Evolutionary conservation across 1,140 invertebrate species (phyloP).

Genomic region (Galleria mellonella): DNA sequence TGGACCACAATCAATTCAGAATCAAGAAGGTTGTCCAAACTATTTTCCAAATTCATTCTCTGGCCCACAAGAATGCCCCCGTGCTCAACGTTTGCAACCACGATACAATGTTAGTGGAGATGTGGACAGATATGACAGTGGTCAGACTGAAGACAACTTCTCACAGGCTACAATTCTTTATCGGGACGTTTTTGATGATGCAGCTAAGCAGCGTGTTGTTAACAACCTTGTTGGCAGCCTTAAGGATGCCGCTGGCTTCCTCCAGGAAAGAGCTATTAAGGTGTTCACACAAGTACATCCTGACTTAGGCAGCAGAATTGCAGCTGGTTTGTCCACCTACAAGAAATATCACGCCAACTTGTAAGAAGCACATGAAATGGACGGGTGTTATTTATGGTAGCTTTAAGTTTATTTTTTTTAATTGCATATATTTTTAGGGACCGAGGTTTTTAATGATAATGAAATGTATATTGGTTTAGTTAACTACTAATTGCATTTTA

Average conservation of each 20-base stretch:
- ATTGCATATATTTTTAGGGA: constrained; percentile 1
- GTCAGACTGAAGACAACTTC: constrained; percentile 92
- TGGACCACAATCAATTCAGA: constrained; percentile 81
- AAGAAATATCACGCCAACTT: constrained; percentile 75
- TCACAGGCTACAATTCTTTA: constrained; percentile 89
- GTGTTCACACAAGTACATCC: constrained; percentile 82
- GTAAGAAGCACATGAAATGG: constrained; percentile 38
- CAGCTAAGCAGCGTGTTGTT: constrained; percentile 82
- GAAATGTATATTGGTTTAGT: background rate
- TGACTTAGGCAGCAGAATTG: constrained; percentile 80
- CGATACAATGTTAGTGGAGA: constrained; percentile 76
- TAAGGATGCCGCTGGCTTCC: constrained; percentile 86
- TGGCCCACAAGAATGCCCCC: constrained; percentile 81
- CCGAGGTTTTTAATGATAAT: constrained; percentile 1
- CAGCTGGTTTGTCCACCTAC: constrained; percentile 76
- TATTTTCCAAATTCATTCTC: constrained; percentile 97
- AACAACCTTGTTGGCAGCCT: constrained; percentile 88
- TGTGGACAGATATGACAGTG: constrained; percentile 84
- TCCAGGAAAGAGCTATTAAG: constrained; percentile 89
- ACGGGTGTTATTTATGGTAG: background rate
- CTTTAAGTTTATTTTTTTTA: constrained; percentile 11
- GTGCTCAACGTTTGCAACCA: constrained; percentile 74
- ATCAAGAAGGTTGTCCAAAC: constrained; percentile 90
- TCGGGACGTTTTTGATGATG: constrained; percentile 84
- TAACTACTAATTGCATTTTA: too few relatives aligned